A percentile compares a stretch with the other conserved stretches of the same genome.
phyloP scores from a whole-genome alignment of 2,888 invertebrate species.

The Scaptomyza reducta region DNA sequence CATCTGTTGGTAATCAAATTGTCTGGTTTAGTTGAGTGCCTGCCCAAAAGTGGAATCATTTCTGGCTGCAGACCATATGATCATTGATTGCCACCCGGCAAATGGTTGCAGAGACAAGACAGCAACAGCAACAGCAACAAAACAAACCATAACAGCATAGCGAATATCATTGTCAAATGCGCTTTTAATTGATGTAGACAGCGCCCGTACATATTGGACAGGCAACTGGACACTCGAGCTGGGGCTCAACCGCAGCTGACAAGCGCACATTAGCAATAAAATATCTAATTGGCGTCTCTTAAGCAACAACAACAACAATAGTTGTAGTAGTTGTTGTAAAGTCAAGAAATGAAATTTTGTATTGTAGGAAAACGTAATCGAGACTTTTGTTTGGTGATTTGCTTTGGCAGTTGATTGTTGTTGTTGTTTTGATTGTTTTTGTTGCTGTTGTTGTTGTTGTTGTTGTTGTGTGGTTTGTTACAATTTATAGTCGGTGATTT shows the following conservation, averaged over 20 bases:
- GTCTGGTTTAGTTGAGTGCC: slow-evolving; percentile 24
- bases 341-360: slow-evolving; percentile 64
- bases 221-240: slow-evolving; percentile 68
- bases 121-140: not conserved
- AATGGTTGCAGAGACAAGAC: slow-evolving; percentile 18
- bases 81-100: slow-evolving; percentile 42
- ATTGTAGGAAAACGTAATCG: slow-evolving; percentile 63
- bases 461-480: slow-evolving; percentile 46
- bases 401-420: slow-evolving; percentile 38
- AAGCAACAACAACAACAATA: slow-evolving; percentile 35
- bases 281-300: slow-evolving; percentile 77
- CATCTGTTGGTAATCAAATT: slow-evolving; percentile 34
- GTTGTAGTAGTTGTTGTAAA: slow-evolving; percentile 11
- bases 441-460: slow-evolving; percentile 25
- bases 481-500: slow-evolving; percentile 76
- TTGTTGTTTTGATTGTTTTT: slow-evolving; percentile 20
- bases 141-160: slow-evolving; percentile 30
- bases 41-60: slow-evolving; percentile 52
- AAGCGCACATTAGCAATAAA: slow-evolving; percentile 80
- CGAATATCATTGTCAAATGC: slow-evolving; percentile 80
- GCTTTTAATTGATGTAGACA: slow-evolving; percentile 80
- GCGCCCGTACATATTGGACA: slow-evolving; percentile 74
- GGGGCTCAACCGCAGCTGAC: slow-evolving; percentile 60
- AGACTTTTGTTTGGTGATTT: slow-evolving; percentile 69
- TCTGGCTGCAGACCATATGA: slow-evolving; percentile 28